phyloP scores from a whole-genome alignment of 2,113 vertebrate species.

The Calyptomena viridis region DNA sequence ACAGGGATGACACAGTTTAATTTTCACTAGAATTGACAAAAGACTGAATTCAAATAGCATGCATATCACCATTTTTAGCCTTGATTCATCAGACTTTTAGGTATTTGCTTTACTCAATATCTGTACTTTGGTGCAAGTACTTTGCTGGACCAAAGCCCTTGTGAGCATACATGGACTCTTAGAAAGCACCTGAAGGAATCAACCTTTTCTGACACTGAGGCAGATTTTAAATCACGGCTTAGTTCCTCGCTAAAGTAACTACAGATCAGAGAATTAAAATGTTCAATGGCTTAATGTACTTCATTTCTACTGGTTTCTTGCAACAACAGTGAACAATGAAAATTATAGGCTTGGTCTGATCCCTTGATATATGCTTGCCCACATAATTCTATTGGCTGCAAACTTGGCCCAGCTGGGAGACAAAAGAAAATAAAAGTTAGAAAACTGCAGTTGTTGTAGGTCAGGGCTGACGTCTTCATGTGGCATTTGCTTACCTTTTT shows the following conservation, averaged over 20 bases:
- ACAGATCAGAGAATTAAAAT: neutral
- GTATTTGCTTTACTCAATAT: neutral
- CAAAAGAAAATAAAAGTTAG: neutral
- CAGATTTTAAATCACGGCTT: neutral
- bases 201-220: neutral
- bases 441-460: neutral
- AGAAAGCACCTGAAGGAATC: neutral
- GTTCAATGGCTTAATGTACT: neutral
- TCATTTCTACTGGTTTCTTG: neutral
- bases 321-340: neutral
- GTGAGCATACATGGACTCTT: neutral
- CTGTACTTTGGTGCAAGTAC: neutral
- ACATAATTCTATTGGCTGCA: neutral
- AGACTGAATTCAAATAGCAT: neutral
- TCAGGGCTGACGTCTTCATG: neutral
- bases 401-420: neutral
- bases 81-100: neutral
- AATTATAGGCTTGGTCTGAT: neutral
- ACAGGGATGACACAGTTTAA: neutral
- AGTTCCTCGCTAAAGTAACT: neutral
- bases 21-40: neutral
- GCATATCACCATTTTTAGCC: neutral
- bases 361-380: neutral
- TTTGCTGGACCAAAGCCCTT: constrained; percentile 6
- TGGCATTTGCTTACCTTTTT: neutral